Evolutionary conservation across 2,113 vertebrate genomes (phyloP).

Genomic region (Mormoops blainvillei): DNA sequence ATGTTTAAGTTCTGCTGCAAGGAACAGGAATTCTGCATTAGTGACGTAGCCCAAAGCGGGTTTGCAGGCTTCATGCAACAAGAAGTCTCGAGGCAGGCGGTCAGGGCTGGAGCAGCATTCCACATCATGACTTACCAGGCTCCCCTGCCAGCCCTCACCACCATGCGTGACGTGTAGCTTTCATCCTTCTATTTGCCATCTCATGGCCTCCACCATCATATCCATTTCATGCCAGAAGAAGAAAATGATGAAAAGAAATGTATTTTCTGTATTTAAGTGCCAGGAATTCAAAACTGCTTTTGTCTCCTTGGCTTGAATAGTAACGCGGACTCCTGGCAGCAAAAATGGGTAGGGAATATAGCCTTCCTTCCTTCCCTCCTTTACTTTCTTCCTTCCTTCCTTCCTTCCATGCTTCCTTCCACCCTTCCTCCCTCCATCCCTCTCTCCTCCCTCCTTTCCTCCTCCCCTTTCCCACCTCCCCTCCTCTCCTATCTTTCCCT

Average conservation of each 20-base stretch:
- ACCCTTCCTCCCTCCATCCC: neutral
- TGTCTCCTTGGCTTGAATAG: neutral
- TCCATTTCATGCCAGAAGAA: neutral
- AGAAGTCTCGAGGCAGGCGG: neutral
- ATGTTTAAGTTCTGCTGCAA: neutral
- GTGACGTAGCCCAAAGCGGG: neutral
- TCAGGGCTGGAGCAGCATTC: neutral
- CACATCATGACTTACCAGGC: rapidly evolving
- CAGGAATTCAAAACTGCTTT: neutral
- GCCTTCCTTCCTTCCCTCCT: neutral
- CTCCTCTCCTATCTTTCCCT: neutral
- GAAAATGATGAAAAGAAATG: neutral
- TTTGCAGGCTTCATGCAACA: neutral
- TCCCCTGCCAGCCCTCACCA: neutral
- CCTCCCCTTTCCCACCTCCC: neutral
- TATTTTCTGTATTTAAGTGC: neutral
- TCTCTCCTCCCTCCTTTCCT: too few relatives aligned
- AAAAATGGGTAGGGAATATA: neutral
- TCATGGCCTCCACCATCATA: neutral
- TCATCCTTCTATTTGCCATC: neutral
- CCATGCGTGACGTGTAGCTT: neutral
- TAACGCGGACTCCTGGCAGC: neutral
- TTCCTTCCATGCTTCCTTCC: rapidly evolving
- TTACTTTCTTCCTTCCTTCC: too few relatives aligned
- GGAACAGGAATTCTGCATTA: neutral